Conservation (phyloP, 2,888 invertebrate species). For the Aspidiotus destructor region DNA sequence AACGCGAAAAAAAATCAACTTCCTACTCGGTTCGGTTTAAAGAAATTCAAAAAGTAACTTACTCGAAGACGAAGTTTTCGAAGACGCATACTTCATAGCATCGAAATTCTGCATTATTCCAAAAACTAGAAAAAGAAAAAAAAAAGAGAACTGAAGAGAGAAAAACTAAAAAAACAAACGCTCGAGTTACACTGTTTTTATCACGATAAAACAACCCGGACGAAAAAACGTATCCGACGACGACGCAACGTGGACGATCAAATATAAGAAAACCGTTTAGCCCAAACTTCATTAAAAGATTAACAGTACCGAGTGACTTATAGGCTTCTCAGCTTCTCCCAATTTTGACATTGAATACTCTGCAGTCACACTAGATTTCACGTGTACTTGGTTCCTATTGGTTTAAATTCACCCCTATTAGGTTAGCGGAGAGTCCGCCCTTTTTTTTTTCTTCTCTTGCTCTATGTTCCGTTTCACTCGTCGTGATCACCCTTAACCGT, state of each 20-base stretch:
- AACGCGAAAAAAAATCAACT: no score
- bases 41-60: neutral
- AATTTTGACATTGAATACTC: slow-evolving; percentile 27
- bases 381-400: slow-evolving; percentile 17
- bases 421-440: slow-evolving; percentile 16
- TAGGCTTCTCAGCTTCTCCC: slow-evolving; percentile 27
- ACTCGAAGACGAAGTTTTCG: slow-evolving; percentile 23
- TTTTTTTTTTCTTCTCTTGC: slow-evolving; percentile 19
- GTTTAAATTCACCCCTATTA: slow-evolving; percentile 23
- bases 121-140: neutral
- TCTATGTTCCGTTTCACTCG: slow-evolving; percentile 10
- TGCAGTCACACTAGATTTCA: slow-evolving; percentile 22
- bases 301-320: slow-evolving; percentile 27
- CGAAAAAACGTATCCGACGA: neutral
- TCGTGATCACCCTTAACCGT: slow-evolving; percentile 31
- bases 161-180: slow-evolving; percentile 1
- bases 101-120: slow-evolving; percentile 21
- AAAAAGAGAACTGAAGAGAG: neutral
- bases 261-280: neutral
- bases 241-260: neutral
- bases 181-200: neutral
- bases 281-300: slow-evolving; percentile 26
- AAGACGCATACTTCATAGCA: slow-evolving; percentile 4
- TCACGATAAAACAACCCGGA: neutral
- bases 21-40: no score